Evolutionary conservation across 92 coral and sea anemone genomes (phyloP).

Genomic region (Isaurus tuberculatus): DNA sequence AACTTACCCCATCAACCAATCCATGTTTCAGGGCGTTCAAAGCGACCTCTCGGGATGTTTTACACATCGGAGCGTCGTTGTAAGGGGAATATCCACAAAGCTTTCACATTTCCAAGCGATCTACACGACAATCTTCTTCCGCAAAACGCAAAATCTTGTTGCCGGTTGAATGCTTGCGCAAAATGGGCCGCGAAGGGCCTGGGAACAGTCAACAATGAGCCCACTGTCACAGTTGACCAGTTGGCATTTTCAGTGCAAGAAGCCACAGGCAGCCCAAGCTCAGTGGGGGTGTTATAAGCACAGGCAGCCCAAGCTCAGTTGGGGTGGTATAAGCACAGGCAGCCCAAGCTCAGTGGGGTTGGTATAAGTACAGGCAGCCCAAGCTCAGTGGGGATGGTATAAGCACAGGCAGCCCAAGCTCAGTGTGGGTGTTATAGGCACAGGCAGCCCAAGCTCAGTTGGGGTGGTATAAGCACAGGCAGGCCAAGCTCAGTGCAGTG

Average conservation of each 20-base stretch:
- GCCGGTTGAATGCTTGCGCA: conserved; percentile 53
- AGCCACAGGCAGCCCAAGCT: too few relatives aligned
- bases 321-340: too few relatives aligned
- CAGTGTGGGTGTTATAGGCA: too few relatives aligned
- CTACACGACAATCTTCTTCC: conserved; percentile 23
- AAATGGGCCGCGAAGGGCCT: conserved; percentile 27
- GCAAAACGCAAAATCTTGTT: conserved; percentile 35
- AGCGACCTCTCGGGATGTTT: conserved; percentile 54
- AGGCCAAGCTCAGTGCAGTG: too few relatives aligned
- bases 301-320: too few relatives aligned
- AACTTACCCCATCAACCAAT: conserved; percentile 98
- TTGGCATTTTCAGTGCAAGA: neutral
- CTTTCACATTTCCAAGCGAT: conserved; percentile 35
- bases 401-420: too few relatives aligned
- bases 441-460: too few relatives aligned
- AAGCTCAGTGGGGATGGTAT: too few relatives aligned
- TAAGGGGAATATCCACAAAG: conserved; percentile 25
- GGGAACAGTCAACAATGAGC: conserved; percentile 14
- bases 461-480: too few relatives aligned
- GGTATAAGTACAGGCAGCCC: too few relatives aligned
- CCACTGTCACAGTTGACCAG: conserved; percentile 18
- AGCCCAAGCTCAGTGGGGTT: too few relatives aligned
- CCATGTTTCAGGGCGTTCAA: conserved; percentile 82
- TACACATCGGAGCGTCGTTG: conserved; percentile 73
- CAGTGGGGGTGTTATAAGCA: too few relatives aligned